Evolutionary conservation across 2,113 vertebrate species (phyloP).

Genomic region (Percina caprodes): DNA sequence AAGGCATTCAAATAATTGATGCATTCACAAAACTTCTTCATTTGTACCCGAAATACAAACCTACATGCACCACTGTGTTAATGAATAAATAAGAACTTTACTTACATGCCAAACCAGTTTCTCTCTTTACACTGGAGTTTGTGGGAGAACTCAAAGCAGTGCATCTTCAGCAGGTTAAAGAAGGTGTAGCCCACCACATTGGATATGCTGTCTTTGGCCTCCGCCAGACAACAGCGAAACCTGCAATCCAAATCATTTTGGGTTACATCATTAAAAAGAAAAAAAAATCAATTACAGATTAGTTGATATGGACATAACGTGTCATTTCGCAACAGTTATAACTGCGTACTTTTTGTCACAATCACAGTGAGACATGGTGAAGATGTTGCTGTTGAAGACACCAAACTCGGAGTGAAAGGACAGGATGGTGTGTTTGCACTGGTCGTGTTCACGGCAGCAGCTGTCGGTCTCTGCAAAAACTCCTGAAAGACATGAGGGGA

Average conservation of each 20-base stretch:
- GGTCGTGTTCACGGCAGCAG: conserved; percentile 93
- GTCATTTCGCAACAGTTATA: neutral
- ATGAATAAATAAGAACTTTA: neutral
- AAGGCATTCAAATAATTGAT: neutral
- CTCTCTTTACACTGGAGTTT: conserved; percentile 82
- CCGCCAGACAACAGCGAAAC: conserved; percentile 86
- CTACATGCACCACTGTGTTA: neutral
- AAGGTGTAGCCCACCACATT: conserved; percentile 87
- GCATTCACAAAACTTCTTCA: neutral
- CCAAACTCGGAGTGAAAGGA: conserved; percentile 88
- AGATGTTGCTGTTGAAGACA: conserved; percentile 89
- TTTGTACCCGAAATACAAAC: neutral
- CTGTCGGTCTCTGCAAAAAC: conserved; percentile 87
- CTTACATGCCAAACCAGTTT: conserved; percentile 85
- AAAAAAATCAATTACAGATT: neutral
- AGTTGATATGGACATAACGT: neutral
- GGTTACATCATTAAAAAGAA: neutral
- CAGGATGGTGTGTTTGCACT: conserved; percentile 84
- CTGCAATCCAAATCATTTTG: conserved; percentile 64
- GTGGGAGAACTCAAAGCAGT: conserved; percentile 89
- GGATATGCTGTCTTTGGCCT: conserved; percentile 83
- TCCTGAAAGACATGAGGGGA: conserved; percentile 74
- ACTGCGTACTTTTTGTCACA: conserved; percentile 87
- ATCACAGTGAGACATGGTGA: conserved; percentile 92
- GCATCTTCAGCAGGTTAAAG: conserved; percentile 89